Base-by-base conservation (phyloP, 2,113 vertebrate species). In the Caloenas nicobarica region DNA sequence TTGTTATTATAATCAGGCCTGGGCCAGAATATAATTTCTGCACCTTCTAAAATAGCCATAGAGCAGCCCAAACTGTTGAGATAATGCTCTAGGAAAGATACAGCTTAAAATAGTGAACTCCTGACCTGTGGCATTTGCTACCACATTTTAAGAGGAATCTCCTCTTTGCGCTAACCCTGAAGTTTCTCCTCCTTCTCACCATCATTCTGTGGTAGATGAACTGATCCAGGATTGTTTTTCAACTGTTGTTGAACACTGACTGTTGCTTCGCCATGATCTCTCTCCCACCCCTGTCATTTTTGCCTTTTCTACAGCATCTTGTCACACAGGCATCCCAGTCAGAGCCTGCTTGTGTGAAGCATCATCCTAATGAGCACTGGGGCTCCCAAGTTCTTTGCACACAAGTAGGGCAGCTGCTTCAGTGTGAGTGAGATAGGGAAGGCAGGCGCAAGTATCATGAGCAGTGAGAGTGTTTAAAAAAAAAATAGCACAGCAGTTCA, bases 401-500 rank as follows among this genome's bases (percentile, higher is more conserved):
- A 36, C 79, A 81, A 81, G 38, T 26, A 65, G 81, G 91, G 81
- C 84, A 89, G 91, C 84, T 91, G 74, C 60, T 77, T 70, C 62
- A 23, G 50, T 58, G 84, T 66, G 71, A 81, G 62, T 53, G 87
- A 81, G 61, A 73, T 56, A 89, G 70, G 36, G 61, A 76, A 85
- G 81, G 74, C 73, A 88, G 65, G 60, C 25, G 5, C 54, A 65
- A 81, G 71, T 72, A 85, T 82, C 74, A 50, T 69, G 87, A 96
- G 94, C 84, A 80, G 46, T 50, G 71, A 68, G 38, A 53, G 22
- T 79, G 65, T 89, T 95, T 92, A 95, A 95, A 95, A 95, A 95
- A 91, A 89, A 87, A 89, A 89, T 93, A 70, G 28, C 91, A 68
- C 57, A 68, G 70, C 81, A 58, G 9, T 83, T 94, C 58, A 73